phyloP scores from a whole-genome alignment of 2,888 invertebrate species.

The Chelonus formosanus region DNA sequence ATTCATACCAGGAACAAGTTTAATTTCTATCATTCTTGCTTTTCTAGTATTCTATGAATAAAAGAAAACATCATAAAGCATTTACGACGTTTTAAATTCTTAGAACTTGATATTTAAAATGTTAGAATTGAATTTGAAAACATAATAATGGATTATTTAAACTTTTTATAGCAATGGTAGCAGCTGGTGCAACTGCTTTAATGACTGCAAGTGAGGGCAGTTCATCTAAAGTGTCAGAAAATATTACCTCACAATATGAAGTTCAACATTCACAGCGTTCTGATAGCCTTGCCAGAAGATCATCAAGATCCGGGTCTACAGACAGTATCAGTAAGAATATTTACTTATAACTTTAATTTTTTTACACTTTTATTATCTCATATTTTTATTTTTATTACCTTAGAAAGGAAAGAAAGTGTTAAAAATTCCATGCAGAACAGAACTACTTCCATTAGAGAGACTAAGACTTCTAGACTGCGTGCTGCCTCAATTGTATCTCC shows the following conservation, averaged over 20 bases:
- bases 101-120: not conserved
- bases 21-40: slow-evolving; percentile 15
- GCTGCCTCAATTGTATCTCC: slow-evolving; percentile 54
- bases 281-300: slow-evolving; percentile 42
- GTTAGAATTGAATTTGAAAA: slow-evolving; percentile 2
- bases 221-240: slow-evolving; percentile 48
- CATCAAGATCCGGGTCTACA: slow-evolving; percentile 21
- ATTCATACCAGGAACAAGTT: slow-evolving; percentile 27
- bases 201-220: slow-evolving; percentile 54
- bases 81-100: too few species aligned
- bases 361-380: slow-evolving; percentile 36
- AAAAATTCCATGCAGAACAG: slow-evolving; percentile 46
- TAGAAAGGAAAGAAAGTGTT: slow-evolving; percentile 39
- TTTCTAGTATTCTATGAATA: slow-evolving; percentile 10
- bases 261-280: slow-evolving; percentile 42
- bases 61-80: not conserved
- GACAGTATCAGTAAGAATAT: slow-evolving; percentile 29
- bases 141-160: slow-evolving; percentile 9
- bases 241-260: slow-evolving; percentile 41
- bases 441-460: slow-evolving; percentile 51
- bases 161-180: slow-evolving; percentile 51
- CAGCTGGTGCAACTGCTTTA: slow-evolving; percentile 53
- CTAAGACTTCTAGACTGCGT: slow-evolving; percentile 54
- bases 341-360: slow-evolving; percentile 26
- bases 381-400: slow-evolving; percentile 20